Evolutionary conservation across 2,113 vertebrate genomes (phyloP), one percentile per base, ranked within the genome.

Genomic region (pig (Sus scrofa)): DNA sequence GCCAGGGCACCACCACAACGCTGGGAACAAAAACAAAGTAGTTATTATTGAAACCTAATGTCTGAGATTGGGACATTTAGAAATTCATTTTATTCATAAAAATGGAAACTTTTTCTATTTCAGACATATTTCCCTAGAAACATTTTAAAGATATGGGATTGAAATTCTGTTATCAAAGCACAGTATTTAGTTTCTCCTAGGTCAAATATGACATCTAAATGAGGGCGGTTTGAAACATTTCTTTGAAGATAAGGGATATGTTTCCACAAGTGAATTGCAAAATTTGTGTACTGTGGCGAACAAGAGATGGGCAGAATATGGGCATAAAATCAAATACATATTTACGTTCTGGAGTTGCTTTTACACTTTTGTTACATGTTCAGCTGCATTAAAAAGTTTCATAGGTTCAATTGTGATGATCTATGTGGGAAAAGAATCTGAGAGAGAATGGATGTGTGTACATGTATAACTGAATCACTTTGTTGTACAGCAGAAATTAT

Each of bases 1-100:
- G 99, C 99, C 65, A 99, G 98, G 54, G 99, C 98, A 34, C 98
- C 99, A 2, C 98, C 97, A 0, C 99, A 98, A 22, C 99, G 98
- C 99, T 99, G 98, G 10, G 74, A 98, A 77, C 98, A 96, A 97
- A 97, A 95, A 89, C 96, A n/a, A 68, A 91, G 39, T 27, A 0
- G 11, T 44, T 6, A 16, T 91, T 89, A 97, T 0, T 62, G 39
- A 37, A 58, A 32, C 62, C 2, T 32, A 3, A 1, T 1, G 58
- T 78, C 50, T 91, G 10, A 39, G 19, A 34, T 2, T 20, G 60
- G 30, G 16, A 62, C 83, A 44, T 60, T 71, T 67, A 68, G 22
- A 74, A 68, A 67, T 81, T 34, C 3, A 71, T 78, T 87, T 95
- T 78, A 52, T 32, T 60, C 62, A 70, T 39, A 44, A 91, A 27